phyloP scores from a whole-genome alignment of 2,113 vertebrate species.

The Hemiscyllium ocellatum region DNA sequence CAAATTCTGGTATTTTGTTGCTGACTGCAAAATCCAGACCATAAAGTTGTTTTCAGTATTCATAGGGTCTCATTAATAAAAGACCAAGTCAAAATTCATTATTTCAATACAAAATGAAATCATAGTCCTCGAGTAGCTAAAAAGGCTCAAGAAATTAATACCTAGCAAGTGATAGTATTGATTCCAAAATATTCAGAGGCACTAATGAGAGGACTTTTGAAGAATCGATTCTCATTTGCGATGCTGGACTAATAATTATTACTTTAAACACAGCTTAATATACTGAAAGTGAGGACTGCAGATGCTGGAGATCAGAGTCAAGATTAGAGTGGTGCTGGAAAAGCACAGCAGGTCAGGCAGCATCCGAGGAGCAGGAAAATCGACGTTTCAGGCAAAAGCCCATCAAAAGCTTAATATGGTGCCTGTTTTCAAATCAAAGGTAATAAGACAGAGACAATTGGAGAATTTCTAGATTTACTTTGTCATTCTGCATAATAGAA shows the following conservation, averaged over 20 bases:
- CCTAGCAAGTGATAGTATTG: background rate
- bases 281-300: no score
- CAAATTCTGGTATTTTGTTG: no score
- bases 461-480: background rate
- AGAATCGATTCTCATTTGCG: background rate
- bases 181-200: background rate
- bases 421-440: background rate
- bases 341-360: no score
- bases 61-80: background rate
- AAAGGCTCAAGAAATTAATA: background rate
- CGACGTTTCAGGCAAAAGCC: no score
- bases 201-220: background rate
- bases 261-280: background rate
- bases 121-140: background rate
- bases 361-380: no score
- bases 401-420: background rate
- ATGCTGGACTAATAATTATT: background rate
- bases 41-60: background rate
- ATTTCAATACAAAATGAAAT: background rate
- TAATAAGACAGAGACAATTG: background rate
- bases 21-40: no score
- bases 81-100: background rate
- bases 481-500: background rate
- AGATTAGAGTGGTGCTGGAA: no score
- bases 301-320: no score